Conservation (phyloP, 2,113 vertebrate genomes). For the Gallinago undulata region DNA sequence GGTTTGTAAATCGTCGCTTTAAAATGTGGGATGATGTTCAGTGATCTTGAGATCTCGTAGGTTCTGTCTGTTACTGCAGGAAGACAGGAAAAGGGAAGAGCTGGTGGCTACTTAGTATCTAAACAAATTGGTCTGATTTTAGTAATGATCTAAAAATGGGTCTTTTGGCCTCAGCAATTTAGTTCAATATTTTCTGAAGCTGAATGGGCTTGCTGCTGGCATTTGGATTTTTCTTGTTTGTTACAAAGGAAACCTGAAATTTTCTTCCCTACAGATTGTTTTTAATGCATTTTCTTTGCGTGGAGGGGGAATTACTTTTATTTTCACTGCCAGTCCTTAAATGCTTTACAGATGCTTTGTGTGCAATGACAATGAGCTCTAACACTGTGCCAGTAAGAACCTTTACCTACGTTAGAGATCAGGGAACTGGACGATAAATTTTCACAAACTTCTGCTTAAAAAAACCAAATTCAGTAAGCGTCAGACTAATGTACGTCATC, state of each 20-base stretch:
- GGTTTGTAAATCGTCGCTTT: background rate
- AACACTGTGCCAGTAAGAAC: background rate
- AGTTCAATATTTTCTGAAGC: background rate
- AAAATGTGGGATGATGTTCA: background rate
- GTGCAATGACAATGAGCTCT: background rate
- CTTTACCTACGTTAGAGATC: background rate
- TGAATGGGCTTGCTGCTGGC: background rate
- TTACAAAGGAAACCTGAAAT: background rate
- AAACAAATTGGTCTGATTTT: background rate
- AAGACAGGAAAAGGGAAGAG: background rate
- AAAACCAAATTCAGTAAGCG: background rate
- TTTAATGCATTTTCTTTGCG: background rate
- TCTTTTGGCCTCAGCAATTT: background rate
- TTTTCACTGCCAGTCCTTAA: background rate
- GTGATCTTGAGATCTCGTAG: fast-evolving
- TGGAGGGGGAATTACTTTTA: background rate
- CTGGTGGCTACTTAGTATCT: background rate
- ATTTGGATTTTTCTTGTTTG: background rate
- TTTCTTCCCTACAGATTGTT: background rate
- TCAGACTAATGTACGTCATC: background rate
- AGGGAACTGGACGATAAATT: background rate
- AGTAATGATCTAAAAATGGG: background rate
- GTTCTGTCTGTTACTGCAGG: background rate
- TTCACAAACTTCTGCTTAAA: background rate
- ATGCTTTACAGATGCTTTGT: background rate